A percentile compares a stretch with the other conserved stretches of the same genome.
These are phyloP conservation scores for Cercocebus atys DNA, from an alignment of 2,113 vertebrate genomes.

Conservation along the genomic window DNA sequence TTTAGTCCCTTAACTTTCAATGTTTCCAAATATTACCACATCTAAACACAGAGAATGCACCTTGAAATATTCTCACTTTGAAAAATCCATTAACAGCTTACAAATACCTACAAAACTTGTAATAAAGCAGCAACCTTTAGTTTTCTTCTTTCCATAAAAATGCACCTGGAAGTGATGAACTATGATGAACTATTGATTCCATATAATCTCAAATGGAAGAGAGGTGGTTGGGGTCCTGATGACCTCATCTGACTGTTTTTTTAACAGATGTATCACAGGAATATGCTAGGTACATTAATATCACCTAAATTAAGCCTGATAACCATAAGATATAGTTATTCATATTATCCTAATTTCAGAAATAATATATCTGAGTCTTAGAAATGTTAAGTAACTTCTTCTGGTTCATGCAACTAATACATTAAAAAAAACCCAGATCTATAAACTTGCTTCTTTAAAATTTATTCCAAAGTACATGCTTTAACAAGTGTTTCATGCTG, in stretches of 20 bases:
- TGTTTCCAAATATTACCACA: background rate
- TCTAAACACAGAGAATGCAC: background rate
- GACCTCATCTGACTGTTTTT: background rate
- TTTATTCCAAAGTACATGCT: background rate
- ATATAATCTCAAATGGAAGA: background rate
- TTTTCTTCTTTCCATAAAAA: background rate
- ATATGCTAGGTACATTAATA: background rate
- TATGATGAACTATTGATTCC: background rate
- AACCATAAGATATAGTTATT: background rate
- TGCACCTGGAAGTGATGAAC: background rate
- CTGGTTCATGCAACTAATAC: background rate
- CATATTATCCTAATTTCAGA: background rate
- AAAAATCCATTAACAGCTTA: background rate
- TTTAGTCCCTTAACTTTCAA: background rate
- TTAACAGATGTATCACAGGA: background rate
- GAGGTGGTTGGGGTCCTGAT: background rate
- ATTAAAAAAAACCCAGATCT: background rate
- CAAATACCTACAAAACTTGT: background rate
- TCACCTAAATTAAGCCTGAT: background rate
- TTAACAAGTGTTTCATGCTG: background rate
- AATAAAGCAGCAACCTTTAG: background rate
- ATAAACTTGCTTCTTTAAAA: background rate
- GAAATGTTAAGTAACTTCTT: background rate
- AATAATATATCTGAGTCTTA: background rate
- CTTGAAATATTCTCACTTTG: background rate